Percentiles rank a stretch among this genome's conserved stretches.
Evolutionary conservation across 2,113 vertebrate species (phyloP).

Genomic region (Spheniscus mendiculus): DNA sequence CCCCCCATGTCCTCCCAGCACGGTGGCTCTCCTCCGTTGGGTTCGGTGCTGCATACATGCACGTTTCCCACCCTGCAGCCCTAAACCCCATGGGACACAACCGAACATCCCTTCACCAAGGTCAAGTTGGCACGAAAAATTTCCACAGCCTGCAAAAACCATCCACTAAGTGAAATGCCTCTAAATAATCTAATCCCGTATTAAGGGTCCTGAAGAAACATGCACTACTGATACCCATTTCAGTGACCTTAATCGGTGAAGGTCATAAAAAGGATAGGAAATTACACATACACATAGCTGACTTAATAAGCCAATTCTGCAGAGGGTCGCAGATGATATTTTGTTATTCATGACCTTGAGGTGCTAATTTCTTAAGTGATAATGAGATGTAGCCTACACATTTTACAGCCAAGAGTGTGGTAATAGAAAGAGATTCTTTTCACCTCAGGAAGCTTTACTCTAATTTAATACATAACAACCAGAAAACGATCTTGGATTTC

Average conservation of each 20-base stretch:
- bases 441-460: neutral
- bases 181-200: accelerated
- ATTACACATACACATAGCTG: neutral
- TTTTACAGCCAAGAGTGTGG: neutral
- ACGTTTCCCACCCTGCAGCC: accelerated
- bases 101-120: accelerated
- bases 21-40: neutral
- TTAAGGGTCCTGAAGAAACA: accelerated
- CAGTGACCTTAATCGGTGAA: neutral
- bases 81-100: neutral
- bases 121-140: neutral
- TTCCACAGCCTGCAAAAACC: neutral
- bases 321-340: accelerated
- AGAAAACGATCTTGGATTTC: neutral
- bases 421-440: neutral
- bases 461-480: neutral
- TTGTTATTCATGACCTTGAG: neutral
- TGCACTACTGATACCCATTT: accelerated
- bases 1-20: neutral
- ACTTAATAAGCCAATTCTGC: neutral
- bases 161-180: neutral
- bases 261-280: neutral
- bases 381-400: neutral
- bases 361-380: neutral
- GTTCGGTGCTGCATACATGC: accelerated